Evolutionary conservation across 1,140 invertebrate genomes (phyloP), one percentile per base, ranked within the genome.

Genomic region (Galendromus occidentalis): DNA sequence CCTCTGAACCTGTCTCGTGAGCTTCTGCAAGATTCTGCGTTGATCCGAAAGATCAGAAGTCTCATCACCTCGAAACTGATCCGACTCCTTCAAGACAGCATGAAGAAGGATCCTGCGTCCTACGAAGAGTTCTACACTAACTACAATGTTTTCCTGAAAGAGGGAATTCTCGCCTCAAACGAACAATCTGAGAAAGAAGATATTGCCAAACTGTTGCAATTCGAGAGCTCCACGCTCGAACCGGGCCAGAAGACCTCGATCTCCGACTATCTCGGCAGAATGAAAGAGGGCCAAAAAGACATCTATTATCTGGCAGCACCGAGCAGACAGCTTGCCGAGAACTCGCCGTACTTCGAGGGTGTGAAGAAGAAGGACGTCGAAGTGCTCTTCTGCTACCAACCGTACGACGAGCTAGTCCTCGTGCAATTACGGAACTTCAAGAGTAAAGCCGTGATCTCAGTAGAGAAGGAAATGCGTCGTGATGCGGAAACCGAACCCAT

Each of bases 1-100:
- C 94, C 93, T 9, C 79, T 98, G 20, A 97, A 98, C 82, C 80
- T 98, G 44, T 95, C 91, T 72, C 80, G 94, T 73, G 94, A 98
- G 76, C 78, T 98, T 44, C 78, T 98, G 17, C 94, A 98, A 77
- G 93, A 96, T 72, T 91, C 88, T 74, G 80, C 83, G 28, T 79
- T 97, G 1, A 94, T 98, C 66, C 81, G 87, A 33, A 92, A 91
- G 77, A 75, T 97, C 6, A 80, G 86, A 28, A 83, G 81, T 65
- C 88, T 95, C 33, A 76, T 98, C 14, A 91, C 90, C 0, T 85
- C 84, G 66, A 80, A 87, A 69, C 79, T 95, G 45, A 74, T 97
- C 0, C 85, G 88, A 69, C 96, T 90, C 74, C 80, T 98, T 44
- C 78, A 84, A 66, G 89, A 96, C 9, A 84, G 85, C 75, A 80